phyloP scores from a whole-genome alignment of 2,888 invertebrate species.

The Seira sanloemensis region DNA sequence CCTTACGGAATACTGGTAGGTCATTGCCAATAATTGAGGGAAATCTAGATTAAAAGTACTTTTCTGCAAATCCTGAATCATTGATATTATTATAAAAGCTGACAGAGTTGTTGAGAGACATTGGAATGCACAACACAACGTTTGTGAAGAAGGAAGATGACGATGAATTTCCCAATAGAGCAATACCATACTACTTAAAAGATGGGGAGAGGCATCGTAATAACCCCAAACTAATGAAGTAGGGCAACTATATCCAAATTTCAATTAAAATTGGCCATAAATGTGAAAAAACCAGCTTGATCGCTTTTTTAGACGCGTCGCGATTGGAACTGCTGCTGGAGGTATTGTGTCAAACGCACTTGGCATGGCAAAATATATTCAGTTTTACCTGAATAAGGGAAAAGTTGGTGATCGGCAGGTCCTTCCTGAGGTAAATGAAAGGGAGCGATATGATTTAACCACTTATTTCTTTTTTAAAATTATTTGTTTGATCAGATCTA shows the following conservation, averaged over 20 bases:
- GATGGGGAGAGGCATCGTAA: slow-evolving; percentile 26
- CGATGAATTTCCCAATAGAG: slow-evolving; percentile 19
- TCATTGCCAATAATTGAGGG: not conserved
- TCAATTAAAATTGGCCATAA: too few relatives aligned
- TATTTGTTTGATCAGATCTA: not conserved
- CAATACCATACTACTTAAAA: slow-evolving; percentile 43
- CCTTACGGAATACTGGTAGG: slow-evolving; percentile 34
- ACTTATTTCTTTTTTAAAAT: too few relatives aligned
- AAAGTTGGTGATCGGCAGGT: slow-evolving; percentile 57
- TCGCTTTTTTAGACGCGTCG: slow-evolving; percentile 29
- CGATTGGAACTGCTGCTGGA: slow-evolving; percentile 29
- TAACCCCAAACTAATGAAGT: slow-evolving; percentile 50
- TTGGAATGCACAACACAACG: slow-evolving; percentile 42
- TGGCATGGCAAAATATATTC: slow-evolving; percentile 49
- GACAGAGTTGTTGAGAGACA: slow-evolving; percentile 22
- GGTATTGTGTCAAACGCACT: slow-evolving; percentile 41
- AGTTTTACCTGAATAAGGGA: slow-evolving; percentile 52
- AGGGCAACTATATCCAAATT: slow-evolving; percentile 74
- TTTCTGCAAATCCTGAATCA: too few relatives aligned
- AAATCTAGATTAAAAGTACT: too few relatives aligned
- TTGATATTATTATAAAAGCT: slow-evolving; percentile 19
- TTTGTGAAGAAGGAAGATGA: slow-evolving; percentile 31
- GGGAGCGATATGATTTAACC: too few relatives aligned
- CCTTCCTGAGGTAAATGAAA: slow-evolving; percentile 46
- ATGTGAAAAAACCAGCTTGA: too few relatives aligned